A percentile compares a stretch with the other conserved stretches of the same genome.
These are phyloP conservation scores for Lasiommata megera DNA, from an alignment of 2,888 invertebrate genomes.

Conservation along the genomic window DNA sequence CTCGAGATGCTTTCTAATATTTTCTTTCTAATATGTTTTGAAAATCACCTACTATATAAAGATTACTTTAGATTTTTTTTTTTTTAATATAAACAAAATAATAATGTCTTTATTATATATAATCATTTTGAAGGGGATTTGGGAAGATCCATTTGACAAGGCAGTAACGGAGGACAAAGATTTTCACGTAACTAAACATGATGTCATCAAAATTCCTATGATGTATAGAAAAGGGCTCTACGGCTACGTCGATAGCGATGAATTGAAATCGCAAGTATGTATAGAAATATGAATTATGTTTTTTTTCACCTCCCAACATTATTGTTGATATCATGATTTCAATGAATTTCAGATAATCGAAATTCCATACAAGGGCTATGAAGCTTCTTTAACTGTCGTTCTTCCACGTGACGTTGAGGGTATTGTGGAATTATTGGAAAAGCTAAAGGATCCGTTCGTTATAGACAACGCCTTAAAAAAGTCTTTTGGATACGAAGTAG, in stretches of 20 bases:
- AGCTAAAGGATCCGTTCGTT: slow-evolving; percentile 71
- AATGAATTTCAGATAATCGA: slow-evolving; percentile 72
- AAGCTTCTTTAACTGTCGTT: slow-evolving; percentile 87
- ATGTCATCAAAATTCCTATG: slow-evolving; percentile 83
- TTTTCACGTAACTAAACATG: slow-evolving; percentile 82
- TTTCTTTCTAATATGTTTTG: too few species aligned
- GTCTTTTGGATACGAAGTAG: slow-evolving; percentile 75
- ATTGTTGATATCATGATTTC: background rate
- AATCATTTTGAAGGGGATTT: slow-evolving; percentile 70
- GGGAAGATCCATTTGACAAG: slow-evolving; percentile 84
- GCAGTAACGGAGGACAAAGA: slow-evolving; percentile 76
- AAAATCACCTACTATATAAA: too few species aligned
- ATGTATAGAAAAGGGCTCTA: slow-evolving; percentile 82
- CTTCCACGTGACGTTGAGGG: slow-evolving; percentile 87
- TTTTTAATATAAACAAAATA: background rate
- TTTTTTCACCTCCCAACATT: background rate
- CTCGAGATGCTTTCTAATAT: too few species aligned
- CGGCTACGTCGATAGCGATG: slow-evolving; percentile 52
- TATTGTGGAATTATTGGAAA: slow-evolving; percentile 80
- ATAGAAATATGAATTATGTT: background rate
- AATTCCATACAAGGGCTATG: slow-evolving; percentile 85
- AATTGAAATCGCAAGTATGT: slow-evolving; percentile 59
- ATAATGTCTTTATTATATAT: background rate
- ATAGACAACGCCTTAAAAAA: slow-evolving; percentile 60
- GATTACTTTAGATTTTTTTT: too few species aligned